Evolutionary conservation across 2,797 vertebrate genomes (phyloP), one percentile per base, ranked within the genome.

Genomic region (Cyclura pinguis): DNA sequence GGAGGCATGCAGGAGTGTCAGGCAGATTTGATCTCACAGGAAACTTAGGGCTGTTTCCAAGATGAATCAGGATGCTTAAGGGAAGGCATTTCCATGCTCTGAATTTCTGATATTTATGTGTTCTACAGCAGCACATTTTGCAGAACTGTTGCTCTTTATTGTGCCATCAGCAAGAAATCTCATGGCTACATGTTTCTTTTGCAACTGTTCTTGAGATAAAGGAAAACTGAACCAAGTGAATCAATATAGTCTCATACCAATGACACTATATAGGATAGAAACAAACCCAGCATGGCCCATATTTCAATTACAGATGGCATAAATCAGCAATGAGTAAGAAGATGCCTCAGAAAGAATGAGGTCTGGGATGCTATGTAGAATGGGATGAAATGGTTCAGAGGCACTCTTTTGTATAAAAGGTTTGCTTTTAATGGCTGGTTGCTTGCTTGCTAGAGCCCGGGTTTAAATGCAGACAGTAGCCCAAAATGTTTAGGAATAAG

Each of bases 311-410:
- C 6, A 42, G 57, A 0, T 80, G 83, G 52, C 14, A 50, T 18
- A 72, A 73, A n/a, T 0, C 12, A 89, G 52, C 20, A 10, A 24
- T 69, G 82, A 27, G 12, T 16, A 78, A 0, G 74, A 12, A 64
- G 64, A 5, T 64, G 35, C 14, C 32, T 90, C 67, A 80, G 50
- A 92, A 90, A 77, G 18, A 9, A n/a, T 29, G 88, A 91, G 55
- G 62, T 86, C 50, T 38, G 27, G 84, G 22, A n/a, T 24, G 6
- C 84, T 88, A 50, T 1, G 64, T 22, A 86, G 18, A 88, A 88
- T 1, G 80, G 64, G 67, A 47, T 86, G 77, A 89, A 94, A 92
- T 47, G 92, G 73, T 20, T 18, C 74, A 91, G 18, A 93, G 76
- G 9, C 55, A 88, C 77, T 52, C 9, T 38, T 72, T 74, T 10